These are phyloP conservation scores for Aspiorhynchus laticeps DNA, from an alignment of 2,113 vertebrate genomes.

Conservation along the genomic window DNA sequence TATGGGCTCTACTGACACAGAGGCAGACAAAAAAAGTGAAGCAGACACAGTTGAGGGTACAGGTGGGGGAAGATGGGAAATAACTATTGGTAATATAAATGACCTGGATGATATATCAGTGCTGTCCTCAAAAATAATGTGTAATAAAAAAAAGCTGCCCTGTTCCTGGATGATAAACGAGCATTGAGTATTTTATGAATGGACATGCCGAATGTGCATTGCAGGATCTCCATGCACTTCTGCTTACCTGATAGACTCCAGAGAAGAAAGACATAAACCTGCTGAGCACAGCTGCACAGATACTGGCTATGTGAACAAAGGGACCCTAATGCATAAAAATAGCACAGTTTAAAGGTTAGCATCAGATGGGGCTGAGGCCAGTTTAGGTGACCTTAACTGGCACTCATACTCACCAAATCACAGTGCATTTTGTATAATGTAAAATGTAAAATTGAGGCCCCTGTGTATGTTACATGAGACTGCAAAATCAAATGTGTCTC, in stretches of 20 bases:
- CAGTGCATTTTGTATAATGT: background rate
- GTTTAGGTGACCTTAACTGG: background rate
- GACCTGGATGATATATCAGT: conserved; percentile 1
- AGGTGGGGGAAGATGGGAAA: conserved; percentile 5
- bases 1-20: conserved; percentile 92
- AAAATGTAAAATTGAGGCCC: background rate
- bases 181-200: background rate
- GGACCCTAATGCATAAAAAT: conserved; percentile 79
- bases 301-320: conserved; percentile 96
- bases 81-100: background rate
- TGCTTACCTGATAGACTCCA: conserved; percentile 89
- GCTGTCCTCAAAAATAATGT: conserved; percentile 6
- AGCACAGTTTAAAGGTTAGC: conserved; percentile 12
- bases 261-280: conserved; percentile 91
- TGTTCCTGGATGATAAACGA: background rate
- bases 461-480: background rate
- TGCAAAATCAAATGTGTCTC: conserved; percentile 37
- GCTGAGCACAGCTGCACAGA: conserved; percentile 92
- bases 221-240: conserved; percentile 39
- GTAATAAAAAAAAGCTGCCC: background rate
- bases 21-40: conserved; percentile 39
- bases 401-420: background rate
- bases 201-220: background rate
- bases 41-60: background rate
- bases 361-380: background rate